Base-by-base conservation (phyloP, 2,888 invertebrate species). In the Orchestes rusci region DNA sequence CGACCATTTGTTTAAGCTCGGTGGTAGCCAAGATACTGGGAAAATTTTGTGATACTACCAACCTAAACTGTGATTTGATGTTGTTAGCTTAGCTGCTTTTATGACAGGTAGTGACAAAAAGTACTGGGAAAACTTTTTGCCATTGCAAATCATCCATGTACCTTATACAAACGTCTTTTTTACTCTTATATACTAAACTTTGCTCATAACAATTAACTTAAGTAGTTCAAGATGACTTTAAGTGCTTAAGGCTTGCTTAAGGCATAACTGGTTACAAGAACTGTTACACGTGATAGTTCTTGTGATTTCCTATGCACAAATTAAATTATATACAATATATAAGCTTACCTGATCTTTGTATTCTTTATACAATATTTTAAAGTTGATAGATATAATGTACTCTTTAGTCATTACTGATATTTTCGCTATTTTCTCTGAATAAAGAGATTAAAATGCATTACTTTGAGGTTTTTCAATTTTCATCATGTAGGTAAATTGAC, bases 21-120 rank as follows among this genome's bases (percentile, higher is more conserved):
- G 67, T 67, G 66, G 67, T 66, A 66, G 63, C 65, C 63, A 65
- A 67, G 66, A 66, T 67, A 66, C 65, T 67, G 66, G 66, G 66
- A 67, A 65, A 64, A 66, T 66, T 66, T 68, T 67, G 66, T 67
- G 67, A 68, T 67, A 66, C 68, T 66, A 67, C 66, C 68, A 68
- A 61, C 59, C 52, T 52, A 58, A 60, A 59, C 65, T 65, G 66
- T 66, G 65, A 65, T 66, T 64, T 62, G 64, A 62, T 65, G 64
- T 64, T 58, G 50, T 56, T 60, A 61, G 60, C 57, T 58, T 58
- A 45, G 51, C 44, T 31, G 47, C 43, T 39, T 50, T 39, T 33
- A 17, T 32, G 50, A 59, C 57, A 60, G 58, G 50, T 41, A 36
- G 55, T 53, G 62, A 60, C 62, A 62, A 56, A 65, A 64, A 65